Percentiles rank a stretch among this genome's conserved stretches.
These are phyloP conservation scores for Drosophila bocqueti DNA, from an alignment of 1,140 invertebrate genomes.

Conservation along the genomic window DNA sequence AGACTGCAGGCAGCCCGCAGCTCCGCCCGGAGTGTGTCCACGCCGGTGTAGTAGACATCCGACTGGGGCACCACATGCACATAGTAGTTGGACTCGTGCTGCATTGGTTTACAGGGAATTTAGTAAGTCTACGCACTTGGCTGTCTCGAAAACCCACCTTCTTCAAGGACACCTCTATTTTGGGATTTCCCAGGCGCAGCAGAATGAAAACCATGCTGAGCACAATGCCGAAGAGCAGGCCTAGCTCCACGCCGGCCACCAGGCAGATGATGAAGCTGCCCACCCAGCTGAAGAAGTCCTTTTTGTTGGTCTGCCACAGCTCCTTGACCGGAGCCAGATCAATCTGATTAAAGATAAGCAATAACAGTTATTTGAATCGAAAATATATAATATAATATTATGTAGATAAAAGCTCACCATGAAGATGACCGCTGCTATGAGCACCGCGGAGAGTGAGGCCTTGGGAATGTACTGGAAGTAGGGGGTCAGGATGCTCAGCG, in stretches of 20 bases:
- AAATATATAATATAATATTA: neutral
- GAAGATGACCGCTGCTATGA: constrained; percentile 94
- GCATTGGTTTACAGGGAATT: neutral
- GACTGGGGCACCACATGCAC: constrained; percentile 87
- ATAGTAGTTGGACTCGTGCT: constrained; percentile 84
- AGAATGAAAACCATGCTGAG: constrained; percentile 93
- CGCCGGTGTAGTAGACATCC: constrained; percentile 89
- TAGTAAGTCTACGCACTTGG: neutral
- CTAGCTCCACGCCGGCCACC: constrained; percentile 93
- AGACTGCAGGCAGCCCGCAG: constrained; percentile 85
- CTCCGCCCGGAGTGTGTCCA: constrained; percentile 87
- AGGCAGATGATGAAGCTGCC: constrained; percentile 93
- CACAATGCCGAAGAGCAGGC: constrained; percentile 93
- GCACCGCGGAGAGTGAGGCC: constrained; percentile 91
- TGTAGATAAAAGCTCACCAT: constrained; percentile 87
- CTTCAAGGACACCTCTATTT: constrained; percentile 87
- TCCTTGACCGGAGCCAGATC: constrained; percentile 89
- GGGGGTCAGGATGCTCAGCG: constrained; percentile 91
- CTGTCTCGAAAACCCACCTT: constrained; percentile 85
- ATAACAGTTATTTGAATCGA: neutral
- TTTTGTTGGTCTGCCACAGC: constrained; percentile 91
- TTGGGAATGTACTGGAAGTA: constrained; percentile 94
- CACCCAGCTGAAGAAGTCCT: constrained; percentile 89
- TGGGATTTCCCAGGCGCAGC: constrained; percentile 92
- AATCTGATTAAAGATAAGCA: constrained; percentile 85